Base-by-base conservation (phyloP, 1,140 invertebrate species). In the Metaphire vulgaris region DNA sequence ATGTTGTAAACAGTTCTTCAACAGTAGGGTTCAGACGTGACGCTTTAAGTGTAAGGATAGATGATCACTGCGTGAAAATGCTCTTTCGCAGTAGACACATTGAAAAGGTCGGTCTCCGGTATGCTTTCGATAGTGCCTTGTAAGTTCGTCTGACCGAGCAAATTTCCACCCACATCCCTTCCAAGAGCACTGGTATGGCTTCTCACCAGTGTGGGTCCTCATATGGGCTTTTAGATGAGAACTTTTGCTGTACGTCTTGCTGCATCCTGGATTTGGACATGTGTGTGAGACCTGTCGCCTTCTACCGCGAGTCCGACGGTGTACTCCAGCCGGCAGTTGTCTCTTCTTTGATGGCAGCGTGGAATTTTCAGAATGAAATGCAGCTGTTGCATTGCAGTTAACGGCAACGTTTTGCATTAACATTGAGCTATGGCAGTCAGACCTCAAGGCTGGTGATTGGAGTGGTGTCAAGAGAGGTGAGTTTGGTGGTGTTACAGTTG, bases 21-120 rank as follows among this genome's bases (percentile, higher is more conserved):
- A n/a, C n/a, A n/a, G n/a, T n/a, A n/a, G n/a, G n/a, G n/a, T n/a
- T 83, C 80, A 86, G 74, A 85, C 83, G 79, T 98, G 96, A 69
- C 95, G 89, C 86, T 98, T 97, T 93, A 96, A 97, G 87, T 98
- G 95, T 70, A 98, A 88, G 21, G 96, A 96, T 80, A 99, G 89
- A 87, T 99, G 97, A 88, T 99, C 97, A 79, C 93, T 95, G 34
- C 97, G 88, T 14, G 95, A 95, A 85, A 98, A 98, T 21, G 93
- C 84, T 16, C 95, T 88, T 84, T 97, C 93, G 86, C 96, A 98
- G 6, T 96, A 92, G 78, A 91, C 91, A 85, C 96, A 99, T 84
- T 96, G 95, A 90, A 99, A 99, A 15, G 97, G 97, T 83, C 98
- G 96, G 76, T 94, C 94, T 41, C 95, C 95, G 0, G 95, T 97